Percentiles rank a stretch among this genome's conserved stretches.
phyloP scores from a whole-genome alignment of 2,797 vertebrate genomes.

The Dermochelys coriacea region DNA sequence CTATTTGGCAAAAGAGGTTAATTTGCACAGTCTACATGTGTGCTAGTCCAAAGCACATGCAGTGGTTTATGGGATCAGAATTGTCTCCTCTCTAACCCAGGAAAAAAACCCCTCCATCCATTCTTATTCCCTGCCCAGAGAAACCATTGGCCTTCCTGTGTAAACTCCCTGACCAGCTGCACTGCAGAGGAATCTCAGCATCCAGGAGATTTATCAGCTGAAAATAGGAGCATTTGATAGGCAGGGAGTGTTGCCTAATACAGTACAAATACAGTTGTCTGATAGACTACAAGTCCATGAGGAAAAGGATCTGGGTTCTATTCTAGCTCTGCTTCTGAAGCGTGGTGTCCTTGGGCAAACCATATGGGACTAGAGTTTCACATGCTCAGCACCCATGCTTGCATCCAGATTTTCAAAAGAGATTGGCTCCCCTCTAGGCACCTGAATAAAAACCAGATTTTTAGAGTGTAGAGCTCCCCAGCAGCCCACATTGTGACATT shows the following conservation, averaged over 20 bases:
- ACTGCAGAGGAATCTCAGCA: neutral
- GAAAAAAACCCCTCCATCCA: neutral
- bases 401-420: neutral
- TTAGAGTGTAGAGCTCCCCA: neutral
- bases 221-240: neutral
- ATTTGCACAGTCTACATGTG: neutral
- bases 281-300: too few species aligned
- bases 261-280: neutral
- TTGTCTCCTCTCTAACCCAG: neutral
- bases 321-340: neutral
- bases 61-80: neutral
- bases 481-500: neutral
- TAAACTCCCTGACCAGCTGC: neutral
- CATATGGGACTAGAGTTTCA: neutral
- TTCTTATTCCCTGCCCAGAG: neutral
- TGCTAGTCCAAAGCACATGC: neutral
- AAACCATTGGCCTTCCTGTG: neutral
- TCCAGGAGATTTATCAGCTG: neutral
- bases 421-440: neutral
- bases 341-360: neutral
- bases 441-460: neutral
- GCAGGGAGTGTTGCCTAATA: neutral
- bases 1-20: neutral
- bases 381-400: neutral
- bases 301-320: neutral